Evolutionary conservation across 1,140 invertebrate species (phyloP).

Genomic region (Leptopilina clavipes): DNA sequence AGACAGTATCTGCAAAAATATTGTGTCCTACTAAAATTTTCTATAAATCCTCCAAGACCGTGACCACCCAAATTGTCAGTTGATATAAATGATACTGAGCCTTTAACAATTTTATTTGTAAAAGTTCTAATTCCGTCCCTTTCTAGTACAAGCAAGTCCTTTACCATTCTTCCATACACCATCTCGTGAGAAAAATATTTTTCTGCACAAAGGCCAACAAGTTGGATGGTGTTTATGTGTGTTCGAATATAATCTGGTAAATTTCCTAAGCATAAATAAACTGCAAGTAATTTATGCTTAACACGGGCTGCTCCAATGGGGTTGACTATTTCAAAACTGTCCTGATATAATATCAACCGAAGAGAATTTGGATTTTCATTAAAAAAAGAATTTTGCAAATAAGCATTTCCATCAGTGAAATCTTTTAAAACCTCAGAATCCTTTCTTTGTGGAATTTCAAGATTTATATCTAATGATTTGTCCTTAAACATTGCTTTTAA

Average conservation of each 20-base stretch:
- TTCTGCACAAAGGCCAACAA: conserved; percentile 57
- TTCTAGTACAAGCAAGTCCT: conserved; percentile 61
- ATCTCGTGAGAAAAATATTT: conserved; percentile 53
- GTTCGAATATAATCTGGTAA: conserved; percentile 40
- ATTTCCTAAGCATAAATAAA: conserved; percentile 62
- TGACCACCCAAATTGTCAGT: conserved; percentile 61
- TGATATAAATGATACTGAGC: conserved; percentile 51
- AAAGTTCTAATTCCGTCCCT: conserved; percentile 47
- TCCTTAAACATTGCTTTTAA: conserved; percentile 50
- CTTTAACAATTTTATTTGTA: conserved; percentile 45
- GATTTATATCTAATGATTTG: conserved; percentile 38
- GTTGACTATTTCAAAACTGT: conserved; percentile 59
- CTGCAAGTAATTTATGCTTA: conserved; percentile 63
- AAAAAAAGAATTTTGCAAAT: conserved; percentile 57
- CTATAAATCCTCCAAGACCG: conserved; percentile 56
- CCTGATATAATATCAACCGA: conserved; percentile 46
- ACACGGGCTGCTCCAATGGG: conserved; percentile 57
- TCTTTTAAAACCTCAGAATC: conserved; percentile 46
- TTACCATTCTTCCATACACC: conserved; percentile 53
- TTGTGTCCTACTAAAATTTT: conserved; percentile 37
- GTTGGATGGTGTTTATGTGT: conserved; percentile 58
- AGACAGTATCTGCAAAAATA: too few species aligned
- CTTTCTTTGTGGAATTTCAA: conserved; percentile 37
- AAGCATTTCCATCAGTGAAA: too few species aligned
- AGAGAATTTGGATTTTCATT: conserved; percentile 51